Evolutionary conservation across 2,888 invertebrate genomes (phyloP), one percentile per base, ranked within the genome.

Genomic region (Zootermopsis nevadensis): DNA sequence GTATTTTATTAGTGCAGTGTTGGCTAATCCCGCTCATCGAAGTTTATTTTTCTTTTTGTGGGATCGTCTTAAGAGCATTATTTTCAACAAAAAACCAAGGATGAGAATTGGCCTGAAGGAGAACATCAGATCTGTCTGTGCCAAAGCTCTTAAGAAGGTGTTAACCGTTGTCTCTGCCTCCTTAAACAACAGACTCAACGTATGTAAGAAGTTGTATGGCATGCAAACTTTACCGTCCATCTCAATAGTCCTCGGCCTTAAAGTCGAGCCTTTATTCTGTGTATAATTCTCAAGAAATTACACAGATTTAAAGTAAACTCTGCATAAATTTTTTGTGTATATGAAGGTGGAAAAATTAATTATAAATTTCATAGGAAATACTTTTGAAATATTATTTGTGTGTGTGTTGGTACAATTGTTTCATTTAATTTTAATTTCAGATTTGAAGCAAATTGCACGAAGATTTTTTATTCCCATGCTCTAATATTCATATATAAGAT

Each of bases 161-260:
- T 74, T 74, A 38, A 74, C 22, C 38, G 38, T 74, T 33, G 8
- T 74, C 35, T n/a, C 38, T 74, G 19, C 74, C 31, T 74, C 74
- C n/a, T 38, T 74, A 74, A 33, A 42, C 74, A 74, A 35, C 35
- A 33, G 38, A 38, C 35, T 74, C 74, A 38, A 74, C 74, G 74
- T 74, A 74, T 74, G 74, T 74, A 74, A 38, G n/a, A 69, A 69
- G 69, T 69, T 69, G 69, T 69, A 22, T 31, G 35, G 38, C 74
- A 74, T 74, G 74, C 38, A 10, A 48, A 10, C n/a, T 24, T n/a
- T 22, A 60, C 60, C 60, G n/a, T 60, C 60, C 27, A 27, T n/a
- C 2, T 60, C 60, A 60, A n/a, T 60, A n/a, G 60, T 15, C n/a
- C 60, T 60, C 60, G n/a, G 27, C 60, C 6, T 60, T 27, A 10